These are phyloP conservation scores for Xerus rutilus DNA, from an alignment of 2,797 vertebrate species.

Conservation along the genomic window DNA sequence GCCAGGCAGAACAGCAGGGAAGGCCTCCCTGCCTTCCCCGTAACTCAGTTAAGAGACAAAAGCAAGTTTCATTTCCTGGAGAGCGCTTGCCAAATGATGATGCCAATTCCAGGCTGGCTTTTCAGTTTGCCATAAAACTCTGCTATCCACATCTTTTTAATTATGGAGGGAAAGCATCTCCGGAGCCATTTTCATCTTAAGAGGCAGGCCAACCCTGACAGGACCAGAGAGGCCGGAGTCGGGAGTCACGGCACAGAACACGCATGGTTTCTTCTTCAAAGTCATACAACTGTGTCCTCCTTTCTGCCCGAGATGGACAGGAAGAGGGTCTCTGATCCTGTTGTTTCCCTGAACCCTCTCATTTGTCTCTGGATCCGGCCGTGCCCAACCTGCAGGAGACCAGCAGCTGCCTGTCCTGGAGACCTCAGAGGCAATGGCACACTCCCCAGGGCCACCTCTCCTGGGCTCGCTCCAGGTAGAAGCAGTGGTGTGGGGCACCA, in stretches of 20 bases:
- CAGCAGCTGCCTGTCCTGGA: not conserved
- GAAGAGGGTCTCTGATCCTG: not conserved
- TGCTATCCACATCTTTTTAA: not conserved
- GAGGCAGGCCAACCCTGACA: no score
- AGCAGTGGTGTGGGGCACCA: not conserved
- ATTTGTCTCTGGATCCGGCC: not conserved
- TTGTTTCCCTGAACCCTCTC: rapidly evolving
- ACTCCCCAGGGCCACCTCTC: rapidly evolving
- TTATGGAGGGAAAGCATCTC: rapidly evolving
- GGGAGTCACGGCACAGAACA: not conserved
- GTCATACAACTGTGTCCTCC: rapidly evolving
- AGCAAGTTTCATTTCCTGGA: not conserved
- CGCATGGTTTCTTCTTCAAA: not conserved
- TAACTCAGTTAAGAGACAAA: not conserved
- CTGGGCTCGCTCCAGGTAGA: not conserved
- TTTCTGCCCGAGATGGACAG: not conserved
- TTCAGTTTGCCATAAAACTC: not conserved
- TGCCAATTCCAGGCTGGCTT: not conserved
- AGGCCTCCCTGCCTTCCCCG: not conserved
- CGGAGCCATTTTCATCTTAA: no score
- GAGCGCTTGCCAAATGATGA: not conserved
- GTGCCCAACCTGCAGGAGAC: rapidly evolving
- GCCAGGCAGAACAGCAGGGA: not conserved
- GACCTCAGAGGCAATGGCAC: rapidly evolving
- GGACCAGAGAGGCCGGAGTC: not conserved